phyloP scores from a whole-genome alignment of 2,797 vertebrate species.

The Danio aesculapii region DNA sequence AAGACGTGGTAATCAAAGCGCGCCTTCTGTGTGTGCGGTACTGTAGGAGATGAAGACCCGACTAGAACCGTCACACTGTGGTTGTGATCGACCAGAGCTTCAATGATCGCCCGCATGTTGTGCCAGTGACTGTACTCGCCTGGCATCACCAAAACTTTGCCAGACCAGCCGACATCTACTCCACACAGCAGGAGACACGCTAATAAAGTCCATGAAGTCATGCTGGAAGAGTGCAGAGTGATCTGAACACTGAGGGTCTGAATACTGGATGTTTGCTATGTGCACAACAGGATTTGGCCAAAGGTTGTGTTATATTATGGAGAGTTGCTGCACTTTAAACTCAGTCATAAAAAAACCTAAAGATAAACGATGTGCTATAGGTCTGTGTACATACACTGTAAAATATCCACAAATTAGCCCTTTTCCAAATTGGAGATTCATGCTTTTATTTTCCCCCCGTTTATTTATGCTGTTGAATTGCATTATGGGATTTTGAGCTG shows the following conservation, averaged over 20 bases:
- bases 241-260: neutral
- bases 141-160: constrained; percentile 73
- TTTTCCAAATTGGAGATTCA: too few relatives aligned
- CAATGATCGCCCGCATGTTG: constrained; percentile 76
- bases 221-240: neutral
- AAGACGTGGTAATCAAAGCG: constrained; percentile 42
- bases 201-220: neutral
- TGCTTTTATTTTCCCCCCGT: too few relatives aligned
- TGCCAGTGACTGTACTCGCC: constrained; percentile 73
- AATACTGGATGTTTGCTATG: neutral
- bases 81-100: constrained; percentile 73
- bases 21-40: constrained; percentile 63
- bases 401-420: too few relatives aligned
- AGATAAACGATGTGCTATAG: too few relatives aligned
- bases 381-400: too few relatives aligned
- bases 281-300: too few relatives aligned
- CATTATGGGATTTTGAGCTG: too few relatives aligned
- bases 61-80: constrained; percentile 78
- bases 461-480: too few relatives aligned
- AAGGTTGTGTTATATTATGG: too few relatives aligned
- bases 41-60: constrained; percentile 62
- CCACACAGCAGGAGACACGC: constrained; percentile 40
- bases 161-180: constrained; percentile 66
- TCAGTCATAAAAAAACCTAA: too few relatives aligned
- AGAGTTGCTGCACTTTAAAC: too few relatives aligned